These are phyloP conservation scores for Drosophila parvula DNA, from an alignment of 1,140 invertebrate genomes.

Conservation along the genomic window DNA sequence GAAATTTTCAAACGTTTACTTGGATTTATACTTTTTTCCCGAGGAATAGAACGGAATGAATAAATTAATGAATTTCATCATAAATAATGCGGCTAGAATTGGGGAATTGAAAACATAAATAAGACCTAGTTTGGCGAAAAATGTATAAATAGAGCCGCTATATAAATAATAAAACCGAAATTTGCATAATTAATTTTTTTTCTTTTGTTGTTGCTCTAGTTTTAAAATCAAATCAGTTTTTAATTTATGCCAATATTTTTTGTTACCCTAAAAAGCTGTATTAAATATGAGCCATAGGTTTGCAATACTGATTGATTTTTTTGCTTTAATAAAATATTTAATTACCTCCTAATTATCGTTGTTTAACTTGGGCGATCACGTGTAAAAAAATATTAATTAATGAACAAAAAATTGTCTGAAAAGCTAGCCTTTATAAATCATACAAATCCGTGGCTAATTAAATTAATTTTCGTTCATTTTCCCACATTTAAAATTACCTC, in stretches of 20 bases:
- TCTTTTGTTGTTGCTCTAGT: background rate
- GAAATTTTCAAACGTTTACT: conserved; percentile 29
- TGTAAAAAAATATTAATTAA: conserved; percentile 12
- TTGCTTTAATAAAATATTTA: background rate
- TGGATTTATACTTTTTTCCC: conserved; percentile 19
- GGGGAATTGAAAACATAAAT: conserved; percentile 23
- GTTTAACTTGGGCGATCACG: conserved; percentile 1
- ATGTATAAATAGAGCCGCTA: background rate
- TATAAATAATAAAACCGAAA: conserved; percentile 3
- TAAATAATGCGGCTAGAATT: conserved; percentile 22
- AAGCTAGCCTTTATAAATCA: background rate
- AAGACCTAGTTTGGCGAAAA: conserved; percentile 15
- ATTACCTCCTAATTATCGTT: background rate
- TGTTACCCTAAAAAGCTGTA: background rate
- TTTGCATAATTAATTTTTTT: conserved; percentile 27
- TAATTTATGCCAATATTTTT: conserved; percentile 32
- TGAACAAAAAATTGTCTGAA: background rate
- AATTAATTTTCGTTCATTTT: conserved; percentile 34
- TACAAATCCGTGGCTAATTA: conserved; percentile 17
- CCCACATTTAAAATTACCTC: conserved; percentile 17
- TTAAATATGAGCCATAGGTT: conserved; percentile 12
- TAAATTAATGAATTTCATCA: conserved; percentile 27
- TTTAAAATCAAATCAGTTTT: background rate
- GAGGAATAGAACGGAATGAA: background rate
- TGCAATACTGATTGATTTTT: background rate